Conservation (phyloP, 1,140 invertebrate species). For the Dufourea novaeangliae region DNA sequence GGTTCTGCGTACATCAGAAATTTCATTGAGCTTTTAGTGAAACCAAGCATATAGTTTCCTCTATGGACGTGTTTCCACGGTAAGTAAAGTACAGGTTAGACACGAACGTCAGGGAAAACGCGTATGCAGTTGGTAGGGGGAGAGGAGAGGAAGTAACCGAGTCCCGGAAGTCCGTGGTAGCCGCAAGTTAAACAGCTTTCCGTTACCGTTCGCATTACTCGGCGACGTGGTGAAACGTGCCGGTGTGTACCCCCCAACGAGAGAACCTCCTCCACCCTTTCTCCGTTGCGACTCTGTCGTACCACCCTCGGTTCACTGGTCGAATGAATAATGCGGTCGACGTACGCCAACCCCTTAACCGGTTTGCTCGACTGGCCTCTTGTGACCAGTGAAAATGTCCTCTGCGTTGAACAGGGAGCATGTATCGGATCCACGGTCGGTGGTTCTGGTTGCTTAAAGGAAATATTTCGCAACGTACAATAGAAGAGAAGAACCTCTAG, state of each 20-base stretch:
- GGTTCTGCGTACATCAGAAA: too few species aligned
- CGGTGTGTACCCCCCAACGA: constrained; percentile 9
- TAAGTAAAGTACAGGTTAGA: constrained; percentile 1
- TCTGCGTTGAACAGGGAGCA: background rate
- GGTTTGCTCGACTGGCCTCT: background rate
- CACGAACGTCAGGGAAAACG: background rate
- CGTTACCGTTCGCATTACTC: constrained; percentile 39
- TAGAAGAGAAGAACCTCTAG: too few species aligned
- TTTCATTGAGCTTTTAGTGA: too few species aligned
- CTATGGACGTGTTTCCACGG: background rate
- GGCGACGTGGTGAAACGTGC: constrained; percentile 37
- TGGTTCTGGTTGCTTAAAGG: too few species aligned
- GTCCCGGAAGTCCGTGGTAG: constrained; percentile 48
- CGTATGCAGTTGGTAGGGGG: background rate
- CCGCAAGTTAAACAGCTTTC: constrained; percentile 58
- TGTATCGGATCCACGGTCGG: too few species aligned
- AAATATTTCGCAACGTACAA: too few species aligned
- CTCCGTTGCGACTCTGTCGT: constrained; percentile 8
- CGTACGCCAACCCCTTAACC: constrained; percentile 45
- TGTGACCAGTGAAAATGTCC: constrained; percentile 12
- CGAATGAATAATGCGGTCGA: constrained; percentile 61
- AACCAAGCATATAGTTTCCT: background rate
- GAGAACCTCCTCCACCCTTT: background rate
- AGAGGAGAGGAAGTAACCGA: constrained; percentile 16
- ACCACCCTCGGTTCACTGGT: constrained; percentile 42